Evolutionary conservation across 53 echinoderm and acorn worm species (phyloP), one percentile per base, ranked within the genome.

Genomic region (Zoroaster sp.): DNA sequence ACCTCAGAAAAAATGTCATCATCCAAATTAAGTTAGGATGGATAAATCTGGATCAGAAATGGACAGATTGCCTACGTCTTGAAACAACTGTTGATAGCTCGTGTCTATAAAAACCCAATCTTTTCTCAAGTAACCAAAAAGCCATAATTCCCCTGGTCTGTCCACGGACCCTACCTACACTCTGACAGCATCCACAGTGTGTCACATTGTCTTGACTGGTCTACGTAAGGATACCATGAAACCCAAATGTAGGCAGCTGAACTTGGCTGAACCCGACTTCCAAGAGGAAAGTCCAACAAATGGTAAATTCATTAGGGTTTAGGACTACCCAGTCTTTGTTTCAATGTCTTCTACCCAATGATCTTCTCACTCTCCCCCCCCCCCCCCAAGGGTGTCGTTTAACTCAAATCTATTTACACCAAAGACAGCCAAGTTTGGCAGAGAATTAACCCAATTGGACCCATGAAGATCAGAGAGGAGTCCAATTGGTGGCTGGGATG

Each of bases 301-400:
- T 59, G 78, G 63, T 78, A 78, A 54, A 78, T 45, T 54, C 78
- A 78, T 78, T 51, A 78, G 36, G 28, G 36, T 37, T 33, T 14
- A 20, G 35, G 23, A 21, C 31, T 35, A 35, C 37, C 37, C 63
- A n/a, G 40, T 51, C 51, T 78, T 78, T 78, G 78, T 78, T 55
- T 78, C 78, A 54, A 23, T 21, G 15, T 78, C 55, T 34, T 37
- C 34, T 9, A 21, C 18, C 40, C 43, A 54, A 59, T 32, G 32
- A 49, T 77, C 78, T 35, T 21, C 78, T 9, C 12, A 37, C 28
- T 21, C 21, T 28, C 78, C 78, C 34, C 78, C 5, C 12, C 38
- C 28, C 23, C 21, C 63, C 78, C 78, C 78, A 33, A 8, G 78
- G 39, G 78, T 35, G 78, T 54, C 59, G 59, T 78, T 78, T 37